Base-by-base conservation (phyloP, 2,888 invertebrate genomes). In the Apotomis capreana region DNA sequence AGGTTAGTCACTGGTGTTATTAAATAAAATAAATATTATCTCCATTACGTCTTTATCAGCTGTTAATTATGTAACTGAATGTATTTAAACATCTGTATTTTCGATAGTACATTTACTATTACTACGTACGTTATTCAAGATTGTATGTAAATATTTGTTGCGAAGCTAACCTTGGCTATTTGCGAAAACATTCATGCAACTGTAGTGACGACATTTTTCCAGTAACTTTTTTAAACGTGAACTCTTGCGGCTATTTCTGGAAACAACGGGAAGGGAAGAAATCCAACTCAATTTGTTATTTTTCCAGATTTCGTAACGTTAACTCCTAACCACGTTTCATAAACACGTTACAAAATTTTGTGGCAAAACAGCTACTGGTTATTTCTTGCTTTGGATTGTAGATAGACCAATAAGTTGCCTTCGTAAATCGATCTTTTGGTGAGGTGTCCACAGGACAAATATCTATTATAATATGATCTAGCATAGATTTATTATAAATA, bases 101-200 rank as follows among this genome's bases (percentile, higher is more conserved):
- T 40, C 5, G 54, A 46, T 61, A 44, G 9, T n/a, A 26, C 44
- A 15, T 55, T 57, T 49, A 69, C 57, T 69, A 61, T 61, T 55
- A 54, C 49, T 55, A 62, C 37, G 26, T 5, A 36, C 54, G 60
- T 44, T 60, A 54, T 55, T 46, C 10, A 46, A 46, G 46, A 61
- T 61, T 54, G 9, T 59, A 61, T 40, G 54, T 67, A 37, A 55
- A 67, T 57, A 57, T 57, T 68, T 57, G 57, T 62, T 71, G 67
- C 71, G 67, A n/a, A 44, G 68, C 13, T 63, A 52, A 68, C 72
- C 68, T 68, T 63, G 72, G 58, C 13, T 54, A 68, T 68, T 68
- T 72, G 72, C 63, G 62, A 52, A 68, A 63, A 68, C 54, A 13
- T 60, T 65, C 40, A 67, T 57, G 61, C 67, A 71, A 61, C 61